Evolutionary conservation across 2,888 invertebrate genomes (phyloP), one percentile per base, ranked within the genome.

Genomic region (Opisthograptis luteolata): DNA sequence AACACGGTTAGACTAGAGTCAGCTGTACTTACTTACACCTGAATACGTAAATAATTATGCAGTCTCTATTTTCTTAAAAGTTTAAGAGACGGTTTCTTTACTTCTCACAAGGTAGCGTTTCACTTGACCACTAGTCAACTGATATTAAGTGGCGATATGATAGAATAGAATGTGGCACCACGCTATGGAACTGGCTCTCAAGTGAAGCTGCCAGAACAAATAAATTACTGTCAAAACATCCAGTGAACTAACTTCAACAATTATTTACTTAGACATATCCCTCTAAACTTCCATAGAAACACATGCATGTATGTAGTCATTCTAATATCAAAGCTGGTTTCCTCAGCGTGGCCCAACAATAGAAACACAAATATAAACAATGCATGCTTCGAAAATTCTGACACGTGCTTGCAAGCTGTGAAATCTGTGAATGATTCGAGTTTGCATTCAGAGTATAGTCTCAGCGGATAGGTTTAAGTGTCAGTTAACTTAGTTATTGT

Each of bases 401-500:
- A 20, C 25, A 20, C 37, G 25, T 31, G 31, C 13, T 28, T 20
- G 10, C 28, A 12, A 19, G 20, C 43, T 13, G 32, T 49, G 43
- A 42, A 49, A 49, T 42, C 35, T 30, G 14, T 49, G 32, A 39
- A 27, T 49, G 37, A 43, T 43, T 43, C 20, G 14, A 15, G 13
- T 19, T 32, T 13, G 17, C 22, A 17, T 13, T 24, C 27, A 8
- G 30, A 34, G n/a, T n/a, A 28, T 20, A 9, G 7, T 41, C 30
- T 45, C 37, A 20, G 60, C 81, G 10, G 30, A 36, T 48, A 41
- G 22, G 42, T 28, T 14, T 10, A 25, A n/a, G n/a, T 30, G 22
- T 13, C 22, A 12, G 24, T 13, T 28, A n/a, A n/a, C n/a, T n/a
- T n/a, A n/a, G n/a, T n/a, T 22, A 6, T 8, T 22, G 8, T 8